Conservation (phyloP, 2,113 vertebrate species). For the Triplophysa dalaica region DNA sequence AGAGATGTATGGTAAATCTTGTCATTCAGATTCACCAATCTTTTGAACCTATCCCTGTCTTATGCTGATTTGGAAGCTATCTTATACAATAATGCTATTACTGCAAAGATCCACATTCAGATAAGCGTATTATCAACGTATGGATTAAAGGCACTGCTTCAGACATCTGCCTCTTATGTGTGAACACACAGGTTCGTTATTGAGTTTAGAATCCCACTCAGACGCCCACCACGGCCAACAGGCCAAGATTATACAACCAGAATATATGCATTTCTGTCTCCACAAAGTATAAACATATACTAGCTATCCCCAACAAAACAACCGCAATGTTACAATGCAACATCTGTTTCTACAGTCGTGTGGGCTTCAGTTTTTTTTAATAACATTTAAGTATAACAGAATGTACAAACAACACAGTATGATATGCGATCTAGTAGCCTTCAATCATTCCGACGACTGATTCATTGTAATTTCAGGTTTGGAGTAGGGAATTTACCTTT, state of each 20-base stretch:
- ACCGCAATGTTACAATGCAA: background rate
- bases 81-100: slow-evolving; percentile 7
- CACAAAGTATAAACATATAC: background rate
- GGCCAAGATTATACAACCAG: slow-evolving; percentile 25
- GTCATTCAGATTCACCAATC: slow-evolving; percentile 6
- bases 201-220: slow-evolving; percentile 48
- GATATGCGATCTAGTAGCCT: too few species aligned
- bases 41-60: background rate
- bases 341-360: slow-evolving; percentile 14
- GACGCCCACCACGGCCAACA: slow-evolving; percentile 47
- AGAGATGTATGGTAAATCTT: slow-evolving; percentile 54
- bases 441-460: background rate
- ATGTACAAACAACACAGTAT: too few species aligned
- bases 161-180: slow-evolving; percentile 24
- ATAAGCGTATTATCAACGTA: slow-evolving; percentile 30
- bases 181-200: slow-evolving; percentile 34
- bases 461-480: background rate
- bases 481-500: slow-evolving; percentile 77
- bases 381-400: background rate
- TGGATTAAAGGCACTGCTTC: background rate
- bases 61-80: slow-evolving; percentile 8
- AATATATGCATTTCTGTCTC: background rate
- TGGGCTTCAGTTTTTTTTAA: background rate
- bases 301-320: background rate
- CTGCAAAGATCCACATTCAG: background rate